Evolutionary conservation across 1,140 invertebrate species (phyloP).

Genomic region (Uloborus diversus): DNA sequence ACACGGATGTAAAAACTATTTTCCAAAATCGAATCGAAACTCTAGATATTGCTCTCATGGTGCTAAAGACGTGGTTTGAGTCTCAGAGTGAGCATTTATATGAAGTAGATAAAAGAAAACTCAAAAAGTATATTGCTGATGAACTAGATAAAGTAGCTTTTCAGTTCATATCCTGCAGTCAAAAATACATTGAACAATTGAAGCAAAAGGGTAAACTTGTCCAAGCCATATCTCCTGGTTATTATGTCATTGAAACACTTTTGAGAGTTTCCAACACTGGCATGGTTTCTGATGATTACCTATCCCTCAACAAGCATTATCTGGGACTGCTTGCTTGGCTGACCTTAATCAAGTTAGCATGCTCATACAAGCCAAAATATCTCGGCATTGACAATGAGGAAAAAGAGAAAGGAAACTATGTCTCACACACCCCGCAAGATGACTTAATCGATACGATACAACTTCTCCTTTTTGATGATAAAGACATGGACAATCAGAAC

Average conservation of each 20-base stretch:
- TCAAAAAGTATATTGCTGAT: constrained; percentile 10
- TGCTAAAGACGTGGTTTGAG: constrained; percentile 18
- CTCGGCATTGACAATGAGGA: constrained; percentile 9
- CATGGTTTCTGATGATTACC: not conserved
- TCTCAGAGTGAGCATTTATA: constrained; percentile 18
- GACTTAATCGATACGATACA: constrained; percentile 14
- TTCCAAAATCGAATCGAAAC: not conserved
- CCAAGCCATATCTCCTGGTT: constrained; percentile 27
- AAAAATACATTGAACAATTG: not conserved
- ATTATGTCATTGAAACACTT: constrained; percentile 24
- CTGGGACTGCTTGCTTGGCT: constrained; percentile 30
- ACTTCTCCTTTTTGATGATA: not conserved
- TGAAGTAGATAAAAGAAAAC: not conserved
- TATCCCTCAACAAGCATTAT: constrained; percentile 1
- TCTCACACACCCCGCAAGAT: constrained; percentile 7
- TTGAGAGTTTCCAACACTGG: constrained; percentile 8
- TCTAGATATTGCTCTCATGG: constrained; percentile 4
- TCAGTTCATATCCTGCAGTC: not conserved
- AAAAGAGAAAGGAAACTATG: not conserved
- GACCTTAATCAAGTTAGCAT: constrained; percentile 39
- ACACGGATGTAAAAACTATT: not conserved
- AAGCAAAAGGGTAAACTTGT: not conserved
- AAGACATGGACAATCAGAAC: not conserved
- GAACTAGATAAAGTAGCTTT: constrained; percentile 5
- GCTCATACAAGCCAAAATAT: constrained; percentile 38